These are phyloP conservation scores for Pteronura brasiliensis DNA, from an alignment of 2,113 vertebrate genomes.

Conservation along the genomic window DNA sequence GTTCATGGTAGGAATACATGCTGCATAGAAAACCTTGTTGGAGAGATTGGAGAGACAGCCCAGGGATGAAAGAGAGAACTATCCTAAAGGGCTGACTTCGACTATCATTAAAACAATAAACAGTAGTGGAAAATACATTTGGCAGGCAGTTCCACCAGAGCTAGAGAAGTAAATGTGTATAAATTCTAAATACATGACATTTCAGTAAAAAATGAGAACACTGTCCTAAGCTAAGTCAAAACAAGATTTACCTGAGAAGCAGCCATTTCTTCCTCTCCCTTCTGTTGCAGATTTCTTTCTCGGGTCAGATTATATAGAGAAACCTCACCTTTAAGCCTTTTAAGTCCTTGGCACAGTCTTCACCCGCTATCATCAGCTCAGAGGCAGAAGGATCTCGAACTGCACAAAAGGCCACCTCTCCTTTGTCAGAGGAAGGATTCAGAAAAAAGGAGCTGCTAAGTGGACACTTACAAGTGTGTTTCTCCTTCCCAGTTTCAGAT, in stretches of 20 bases:
- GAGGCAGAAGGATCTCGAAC: not conserved
- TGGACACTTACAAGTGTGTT: not conserved
- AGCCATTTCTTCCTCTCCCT: not conserved
- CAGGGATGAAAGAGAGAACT: not conserved
- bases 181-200: not conserved
- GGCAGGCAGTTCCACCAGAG: not conserved
- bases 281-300: not conserved
- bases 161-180: not conserved
- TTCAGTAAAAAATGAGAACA: not conserved
- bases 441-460: not conserved
- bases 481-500: not conserved
- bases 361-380: not conserved
- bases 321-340: not conserved
- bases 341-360: accelerated
- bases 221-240: not conserved
- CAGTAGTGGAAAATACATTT: not conserved
- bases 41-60: not conserved
- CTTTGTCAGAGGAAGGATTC: not conserved
- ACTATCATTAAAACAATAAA: too few species aligned
- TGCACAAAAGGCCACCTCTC: not conserved
- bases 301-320: not conserved
- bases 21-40: not conserved
- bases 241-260: not conserved
- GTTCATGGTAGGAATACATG: not conserved
- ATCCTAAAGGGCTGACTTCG: not conserved